Evolutionary conservation across 2,797 vertebrate genomes (phyloP), one percentile per base, ranked within the genome.

Genomic region (Semaprochilodus insignis): DNA sequence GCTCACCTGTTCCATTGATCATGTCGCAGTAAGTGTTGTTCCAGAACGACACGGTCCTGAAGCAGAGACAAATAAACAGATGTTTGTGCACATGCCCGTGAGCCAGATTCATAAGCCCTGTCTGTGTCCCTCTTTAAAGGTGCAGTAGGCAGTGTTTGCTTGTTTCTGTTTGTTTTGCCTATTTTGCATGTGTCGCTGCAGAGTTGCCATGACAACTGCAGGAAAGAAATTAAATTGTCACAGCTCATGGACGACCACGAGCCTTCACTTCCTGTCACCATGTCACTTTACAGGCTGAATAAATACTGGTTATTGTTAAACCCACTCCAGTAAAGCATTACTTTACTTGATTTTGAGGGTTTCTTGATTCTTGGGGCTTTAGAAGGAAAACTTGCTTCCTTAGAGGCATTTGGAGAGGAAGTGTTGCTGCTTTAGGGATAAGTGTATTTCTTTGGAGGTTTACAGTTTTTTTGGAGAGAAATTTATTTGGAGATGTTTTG

Each of bases 1-100:
- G 59, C 94, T 85, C 85, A 99, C 98, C 97, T 94, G 98, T 97
- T 44, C 98, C 98, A 48, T 99, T 99, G 89, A 99, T 87, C 96
- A 96, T 94, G 92, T 97, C 85, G 0, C 98, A 99, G 86, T 96
- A 92, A 0, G 0, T 0, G 87, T 95, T 86, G 0, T 90, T 1
- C 98, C 98, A 99, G 85, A 93, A 97, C 54, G 0, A 0, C 55
- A 96, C 65, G 0, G 31, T 82, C 77, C 95, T 96, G 86, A 80
- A 75, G 7, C 63, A 72, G 34, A 72, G 23, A 79, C 34, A 71
- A 36, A 79, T 14, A 48, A 15, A 71, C 14, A 34, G 27, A 25
- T 27, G 25, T 27, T 16, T 25, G 13, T 23, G 3, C 36, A 17
- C 16, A 54, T 51, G 31, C 8, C 51, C 52, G 7, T 19, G 23